Percentiles rank a stretch among this genome's conserved stretches.
phyloP scores from a whole-genome alignment of 2,797 vertebrate species.

The Hippopotamyrus pictus region DNA sequence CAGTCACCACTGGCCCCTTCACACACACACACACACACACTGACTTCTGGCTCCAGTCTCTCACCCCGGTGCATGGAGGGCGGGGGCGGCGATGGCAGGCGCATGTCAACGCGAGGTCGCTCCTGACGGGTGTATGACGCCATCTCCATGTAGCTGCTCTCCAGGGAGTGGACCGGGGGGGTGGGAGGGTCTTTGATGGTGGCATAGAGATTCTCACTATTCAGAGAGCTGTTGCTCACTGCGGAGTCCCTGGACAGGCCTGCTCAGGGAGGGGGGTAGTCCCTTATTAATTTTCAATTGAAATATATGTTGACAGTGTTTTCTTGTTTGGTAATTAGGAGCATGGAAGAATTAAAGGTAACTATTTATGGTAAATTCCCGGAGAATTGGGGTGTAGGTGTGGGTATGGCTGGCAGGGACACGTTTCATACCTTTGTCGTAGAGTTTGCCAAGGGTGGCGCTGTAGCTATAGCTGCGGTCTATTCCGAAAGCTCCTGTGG shows the following conservation, averaged over 20 bases:
- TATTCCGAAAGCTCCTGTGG: constrained; percentile 67
- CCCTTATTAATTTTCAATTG: neutral
- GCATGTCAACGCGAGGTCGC: constrained; percentile 69
- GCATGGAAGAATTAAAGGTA: neutral
- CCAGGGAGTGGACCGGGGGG: constrained; percentile 53
- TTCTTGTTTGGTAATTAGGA: neutral
- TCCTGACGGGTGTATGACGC: constrained; percentile 62
- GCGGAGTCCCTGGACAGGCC: constrained; percentile 61
- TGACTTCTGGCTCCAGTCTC: neutral
- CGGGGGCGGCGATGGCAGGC: constrained; percentile 40
- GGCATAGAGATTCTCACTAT: constrained; percentile 89
- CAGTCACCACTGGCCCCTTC: neutral
- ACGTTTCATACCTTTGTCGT: constrained; percentile 64
- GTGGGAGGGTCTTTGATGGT: constrained; percentile 86
- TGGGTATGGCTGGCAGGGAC: neutral
- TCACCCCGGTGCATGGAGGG: constrained; percentile 51
- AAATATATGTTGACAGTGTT: neutral
- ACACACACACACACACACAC: neutral
- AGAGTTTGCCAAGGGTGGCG: constrained; percentile 64
- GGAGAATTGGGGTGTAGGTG: neutral
- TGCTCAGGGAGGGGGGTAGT: constrained; percentile 35
- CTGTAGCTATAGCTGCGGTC: constrained; percentile 78
- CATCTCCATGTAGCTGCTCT: constrained; percentile 96
- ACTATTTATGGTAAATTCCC: neutral
- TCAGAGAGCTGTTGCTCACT: constrained; percentile 73